A percentile compares a stretch with the other conserved stretches of the same genome.
These are phyloP conservation scores for Coregonus ussuriensis DNA, from an alignment of 2,797 vertebrate species.

Conservation along the genomic window DNA sequence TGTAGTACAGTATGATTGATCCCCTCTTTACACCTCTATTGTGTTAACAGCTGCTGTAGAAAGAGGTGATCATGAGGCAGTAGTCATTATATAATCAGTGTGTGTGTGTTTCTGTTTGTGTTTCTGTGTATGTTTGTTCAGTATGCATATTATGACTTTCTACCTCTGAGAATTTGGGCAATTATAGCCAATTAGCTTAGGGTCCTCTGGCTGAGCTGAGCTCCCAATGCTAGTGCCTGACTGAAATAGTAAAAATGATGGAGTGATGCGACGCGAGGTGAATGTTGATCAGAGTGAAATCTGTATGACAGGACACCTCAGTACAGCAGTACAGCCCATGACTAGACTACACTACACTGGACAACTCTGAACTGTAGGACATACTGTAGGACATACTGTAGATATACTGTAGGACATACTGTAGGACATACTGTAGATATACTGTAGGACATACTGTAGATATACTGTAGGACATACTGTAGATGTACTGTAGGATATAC, in stretches of 20 bases:
- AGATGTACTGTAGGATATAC: no score
- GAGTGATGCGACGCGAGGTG: background rate
- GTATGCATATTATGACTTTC: slow-evolving; percentile 33
- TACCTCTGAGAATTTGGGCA: slow-evolving; percentile 30
- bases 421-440: no score
- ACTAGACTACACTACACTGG: background rate
- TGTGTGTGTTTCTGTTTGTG: no score
- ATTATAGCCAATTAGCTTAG: slow-evolving; percentile 33
- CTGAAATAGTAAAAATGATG: slow-evolving; percentile 23
- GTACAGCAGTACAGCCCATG: background rate
- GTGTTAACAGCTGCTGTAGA: slow-evolving; percentile 57
- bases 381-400: no score
- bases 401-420: no score
- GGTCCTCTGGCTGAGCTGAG: slow-evolving; percentile 11
- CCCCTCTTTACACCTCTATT: slow-evolving; percentile 49
- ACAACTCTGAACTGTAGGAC: no score
- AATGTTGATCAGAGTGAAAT: slow-evolving; percentile 7
- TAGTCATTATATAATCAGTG: slow-evolving; percentile 29
- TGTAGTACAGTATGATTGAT: slow-evolving; percentile 22
- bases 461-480: no score
- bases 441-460: no score
- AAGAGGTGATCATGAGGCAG: slow-evolving; percentile 43
- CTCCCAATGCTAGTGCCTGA: slow-evolving; percentile 17
- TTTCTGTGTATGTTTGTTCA: background rate
- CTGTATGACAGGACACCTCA: background rate